Conservation (phyloP, 2,888 invertebrate species). For the Drosophila austrosaltans region DNA sequence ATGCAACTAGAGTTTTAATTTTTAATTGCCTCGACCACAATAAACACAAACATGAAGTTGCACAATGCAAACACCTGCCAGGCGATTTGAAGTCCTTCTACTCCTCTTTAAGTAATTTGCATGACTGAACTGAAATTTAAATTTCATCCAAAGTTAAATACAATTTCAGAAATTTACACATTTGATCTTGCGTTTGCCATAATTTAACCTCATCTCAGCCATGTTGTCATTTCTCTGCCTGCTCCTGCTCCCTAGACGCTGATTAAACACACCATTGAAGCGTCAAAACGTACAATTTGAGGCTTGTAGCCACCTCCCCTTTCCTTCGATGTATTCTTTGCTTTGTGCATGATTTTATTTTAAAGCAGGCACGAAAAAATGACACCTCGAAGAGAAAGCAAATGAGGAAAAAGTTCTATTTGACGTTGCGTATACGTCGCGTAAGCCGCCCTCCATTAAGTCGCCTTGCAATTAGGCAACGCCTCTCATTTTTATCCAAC, state of each 20-base stretch:
- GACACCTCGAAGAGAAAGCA: conserved; percentile 13
- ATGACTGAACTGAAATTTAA: conserved; percentile 26
- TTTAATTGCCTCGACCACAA: conserved; percentile 42
- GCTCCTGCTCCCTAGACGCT: neutral
- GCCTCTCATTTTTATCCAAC: conserved; percentile 7
- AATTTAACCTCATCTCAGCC: neutral
- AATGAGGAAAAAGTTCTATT: neutral
- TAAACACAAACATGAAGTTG: conserved; percentile 27
- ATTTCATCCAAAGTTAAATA: conserved; percentile 32
- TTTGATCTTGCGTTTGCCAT: neutral
- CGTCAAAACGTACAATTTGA: neutral
- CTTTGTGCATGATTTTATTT: conserved; percentile 42
- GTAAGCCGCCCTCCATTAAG: conserved; percentile 28
- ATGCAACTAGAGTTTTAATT: conserved; percentile 42
- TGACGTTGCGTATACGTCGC: conserved; percentile 35
- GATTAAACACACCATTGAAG: conserved; percentile 29
- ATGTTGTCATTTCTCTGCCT: neutral
- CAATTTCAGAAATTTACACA: conserved; percentile 7
- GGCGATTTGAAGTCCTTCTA: conserved; percentile 25
- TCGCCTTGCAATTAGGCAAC: conserved; percentile 18
- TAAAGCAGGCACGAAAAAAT: conserved; percentile 20
- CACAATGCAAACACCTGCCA: conserved; percentile 13
- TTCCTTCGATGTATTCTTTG: neutral
- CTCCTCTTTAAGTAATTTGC: conserved; percentile 41
- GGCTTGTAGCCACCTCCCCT: neutral